These are phyloP conservation scores for Caerostris darwini DNA, from an alignment of 1,140 invertebrate genomes.

Conservation along the genomic window DNA sequence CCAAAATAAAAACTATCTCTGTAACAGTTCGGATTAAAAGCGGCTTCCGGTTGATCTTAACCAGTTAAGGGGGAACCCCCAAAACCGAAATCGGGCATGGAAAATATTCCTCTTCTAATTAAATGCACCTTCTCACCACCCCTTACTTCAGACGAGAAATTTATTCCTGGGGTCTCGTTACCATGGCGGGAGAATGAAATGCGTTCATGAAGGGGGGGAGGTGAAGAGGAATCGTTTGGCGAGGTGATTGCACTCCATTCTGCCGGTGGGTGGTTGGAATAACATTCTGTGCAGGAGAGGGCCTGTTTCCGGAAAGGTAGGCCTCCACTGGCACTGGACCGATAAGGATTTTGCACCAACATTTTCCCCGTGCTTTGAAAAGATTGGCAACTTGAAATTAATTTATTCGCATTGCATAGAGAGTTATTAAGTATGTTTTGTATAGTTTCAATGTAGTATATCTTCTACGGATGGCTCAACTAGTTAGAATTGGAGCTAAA, in stretches of 20 bases:
- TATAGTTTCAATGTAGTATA: too few species aligned
- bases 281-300: neutral
- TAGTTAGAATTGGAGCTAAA: too few species aligned
- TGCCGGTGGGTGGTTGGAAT: conserved; percentile 1
- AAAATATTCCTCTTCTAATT: neutral
- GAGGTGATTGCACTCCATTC: conserved; percentile 15
- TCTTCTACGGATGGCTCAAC: too few species aligned
- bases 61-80: too few species aligned
- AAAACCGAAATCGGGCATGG: neutral
- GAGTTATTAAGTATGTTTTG: too few species aligned
- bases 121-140: neutral
- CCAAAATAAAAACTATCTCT: too few species aligned
- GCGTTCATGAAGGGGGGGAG: neutral
- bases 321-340: neutral
- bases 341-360: too few species aligned
- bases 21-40: too few species aligned
- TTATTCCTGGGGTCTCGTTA: conserved; percentile 1
- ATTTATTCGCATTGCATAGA: too few species aligned
- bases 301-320: neutral
- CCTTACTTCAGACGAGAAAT: neutral
- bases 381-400: too few species aligned
- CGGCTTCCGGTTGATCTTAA: too few species aligned
- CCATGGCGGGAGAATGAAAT: neutral
- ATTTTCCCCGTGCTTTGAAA: too few species aligned
- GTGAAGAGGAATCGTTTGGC: neutral